These are phyloP conservation scores for Liopterus haemorrhoidalis DNA, from an alignment of 2,888 invertebrate genomes.

Conservation along the genomic window DNA sequence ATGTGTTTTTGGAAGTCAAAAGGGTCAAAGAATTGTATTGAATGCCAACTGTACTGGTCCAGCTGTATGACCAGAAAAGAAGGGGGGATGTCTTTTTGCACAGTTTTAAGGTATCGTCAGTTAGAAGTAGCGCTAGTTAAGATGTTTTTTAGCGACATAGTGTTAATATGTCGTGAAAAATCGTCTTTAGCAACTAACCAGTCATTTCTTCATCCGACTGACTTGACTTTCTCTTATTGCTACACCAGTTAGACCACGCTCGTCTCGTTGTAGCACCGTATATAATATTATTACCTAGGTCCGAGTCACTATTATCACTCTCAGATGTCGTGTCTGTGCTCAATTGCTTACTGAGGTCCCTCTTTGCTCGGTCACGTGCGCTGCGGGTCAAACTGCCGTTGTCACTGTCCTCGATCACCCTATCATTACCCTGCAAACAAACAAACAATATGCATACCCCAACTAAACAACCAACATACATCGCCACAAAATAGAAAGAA, in stretches of 20 bases:
- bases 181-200: slow-evolving; percentile 41
- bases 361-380: slow-evolving; percentile 47
- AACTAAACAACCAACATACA: no score
- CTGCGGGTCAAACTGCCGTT: slow-evolving; percentile 36
- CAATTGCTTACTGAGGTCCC: slow-evolving; percentile 50
- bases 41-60: no score
- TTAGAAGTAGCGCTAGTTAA: no score
- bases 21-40: no score
- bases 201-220: slow-evolving; percentile 56
- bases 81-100: no score
- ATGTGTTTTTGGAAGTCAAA: no score
- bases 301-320: slow-evolving; percentile 43
- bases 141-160: no score
- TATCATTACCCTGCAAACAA: slow-evolving; percentile 12
- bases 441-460: slow-evolving; percentile 9
- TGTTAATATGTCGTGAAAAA: no score
- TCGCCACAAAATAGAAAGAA: no score
- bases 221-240: slow-evolving; percentile 56
- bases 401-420: slow-evolving; percentile 37
- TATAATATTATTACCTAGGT: slow-evolving; percentile 44
- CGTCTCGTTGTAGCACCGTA: slow-evolving; percentile 65
- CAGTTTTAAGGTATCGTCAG: no score
- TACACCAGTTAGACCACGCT: slow-evolving; percentile 70
- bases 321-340: slow-evolving; percentile 43
- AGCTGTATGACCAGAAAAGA: no score